phyloP scores from a whole-genome alignment of 2,797 vertebrate genomes.

The Eidolon dupreanum region DNA sequence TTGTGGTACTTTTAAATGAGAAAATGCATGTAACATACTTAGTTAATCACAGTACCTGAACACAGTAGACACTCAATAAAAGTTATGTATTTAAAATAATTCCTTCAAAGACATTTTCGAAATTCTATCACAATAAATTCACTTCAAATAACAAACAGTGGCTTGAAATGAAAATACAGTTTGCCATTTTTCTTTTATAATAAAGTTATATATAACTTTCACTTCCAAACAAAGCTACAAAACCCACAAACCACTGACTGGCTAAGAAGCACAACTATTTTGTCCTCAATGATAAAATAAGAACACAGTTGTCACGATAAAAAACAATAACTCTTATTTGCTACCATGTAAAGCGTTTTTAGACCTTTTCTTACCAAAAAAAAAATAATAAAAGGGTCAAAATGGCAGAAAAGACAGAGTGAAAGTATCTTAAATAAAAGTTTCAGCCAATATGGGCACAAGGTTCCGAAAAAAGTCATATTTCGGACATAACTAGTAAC shows the following conservation, averaged over 20 bases:
- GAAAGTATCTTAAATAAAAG: not conserved
- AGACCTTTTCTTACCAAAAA: not conserved
- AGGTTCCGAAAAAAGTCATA: not conserved
- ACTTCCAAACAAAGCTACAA: conserved; percentile 33
- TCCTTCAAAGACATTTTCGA: not conserved
- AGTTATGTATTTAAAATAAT: not conserved
- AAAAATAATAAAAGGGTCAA: not conserved
- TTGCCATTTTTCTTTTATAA: conserved; percentile 21
- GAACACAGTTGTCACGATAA: not conserved
- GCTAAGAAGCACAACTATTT: not conserved
- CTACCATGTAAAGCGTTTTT: not conserved
- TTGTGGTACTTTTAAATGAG: not conserved
- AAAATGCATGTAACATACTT: not conserved
- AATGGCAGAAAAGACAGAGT: not conserved
- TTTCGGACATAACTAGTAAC: not conserved
- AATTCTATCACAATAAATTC: conserved; percentile 8
- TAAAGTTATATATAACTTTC: not conserved
- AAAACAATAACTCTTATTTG: conserved; percentile 33
- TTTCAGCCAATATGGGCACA: not conserved
- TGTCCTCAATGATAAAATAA: conserved; percentile 29
- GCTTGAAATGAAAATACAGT: not conserved
- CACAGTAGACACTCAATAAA: not conserved
- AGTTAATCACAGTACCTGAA: not conserved
- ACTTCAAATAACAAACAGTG: not conserved
- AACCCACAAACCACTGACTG: not conserved